A percentile compares a stretch with the other conserved stretches of the same genome.
phyloP scores from a whole-genome alignment of 2,113 vertebrate species.

The Cygnus atratus region DNA sequence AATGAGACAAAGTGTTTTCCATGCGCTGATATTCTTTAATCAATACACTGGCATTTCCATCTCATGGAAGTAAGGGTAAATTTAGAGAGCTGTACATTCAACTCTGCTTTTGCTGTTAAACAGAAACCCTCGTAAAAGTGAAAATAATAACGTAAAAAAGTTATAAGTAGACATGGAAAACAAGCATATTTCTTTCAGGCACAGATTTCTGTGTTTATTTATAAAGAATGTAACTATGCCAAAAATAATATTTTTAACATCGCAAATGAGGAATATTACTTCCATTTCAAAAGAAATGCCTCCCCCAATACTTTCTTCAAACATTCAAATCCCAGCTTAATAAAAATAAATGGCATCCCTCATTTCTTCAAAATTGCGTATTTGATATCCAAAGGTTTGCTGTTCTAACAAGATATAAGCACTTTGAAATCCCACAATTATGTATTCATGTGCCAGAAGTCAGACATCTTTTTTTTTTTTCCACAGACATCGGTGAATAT shows the following conservation, averaged over 20 bases:
- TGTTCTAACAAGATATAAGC: slow-evolving; percentile 66
- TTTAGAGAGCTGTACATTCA: not conserved
- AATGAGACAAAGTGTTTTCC: not conserved
- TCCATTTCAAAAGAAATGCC: slow-evolving; percentile 75
- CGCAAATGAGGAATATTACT: slow-evolving; percentile 72
- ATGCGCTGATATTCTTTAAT: not conserved
- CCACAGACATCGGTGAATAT: not conserved
- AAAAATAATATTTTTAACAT: slow-evolving; percentile 75
- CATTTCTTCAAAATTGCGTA: slow-evolving; percentile 74
- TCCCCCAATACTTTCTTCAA: slow-evolving; percentile 73
- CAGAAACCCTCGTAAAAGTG: not conserved
- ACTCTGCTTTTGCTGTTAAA: slow-evolving; percentile 19
- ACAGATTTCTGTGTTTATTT: slow-evolving; percentile 54
- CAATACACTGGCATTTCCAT: not conserved
- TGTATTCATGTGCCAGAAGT: slow-evolving; percentile 52
- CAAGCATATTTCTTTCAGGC: slow-evolving; percentile 47
- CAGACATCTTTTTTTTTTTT: slow-evolving; percentile 1
- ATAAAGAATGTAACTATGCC: slow-evolving; percentile 54
- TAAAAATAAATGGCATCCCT: slow-evolving; percentile 82
- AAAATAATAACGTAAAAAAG: slow-evolving; percentile 41
- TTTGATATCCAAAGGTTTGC: slow-evolving; percentile 65
- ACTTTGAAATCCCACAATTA: slow-evolving; percentile 72
- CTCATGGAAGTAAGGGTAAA: not conserved
- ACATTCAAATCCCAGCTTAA: slow-evolving; percentile 85
- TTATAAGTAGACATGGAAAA: slow-evolving; percentile 62